Evolutionary conservation across 2,797 vertebrate species (phyloP).

Genomic region (Ptychadena robeensis): DNA sequence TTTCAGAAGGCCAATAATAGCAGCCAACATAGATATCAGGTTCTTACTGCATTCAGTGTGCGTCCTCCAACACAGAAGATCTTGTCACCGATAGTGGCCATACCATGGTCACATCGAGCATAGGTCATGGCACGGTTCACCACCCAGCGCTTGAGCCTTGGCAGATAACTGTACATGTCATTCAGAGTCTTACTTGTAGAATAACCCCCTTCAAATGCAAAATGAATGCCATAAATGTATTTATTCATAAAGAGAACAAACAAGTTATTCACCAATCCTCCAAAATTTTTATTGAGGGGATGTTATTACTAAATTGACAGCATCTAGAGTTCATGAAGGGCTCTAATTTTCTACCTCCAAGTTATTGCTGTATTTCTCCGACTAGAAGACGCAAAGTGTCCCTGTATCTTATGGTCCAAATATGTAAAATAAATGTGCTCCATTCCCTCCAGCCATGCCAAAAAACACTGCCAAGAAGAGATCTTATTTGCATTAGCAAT

Average conservation of each 20-base stretch:
- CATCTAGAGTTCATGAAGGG: neutral
- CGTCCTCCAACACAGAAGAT: constrained; percentile 71
- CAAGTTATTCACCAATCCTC: neutral
- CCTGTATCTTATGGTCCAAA: too few species aligned
- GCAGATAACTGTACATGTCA: constrained; percentile 68
- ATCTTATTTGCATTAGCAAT: too few species aligned
- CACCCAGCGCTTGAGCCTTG: constrained; percentile 66
- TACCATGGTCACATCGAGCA: constrained; percentile 67
- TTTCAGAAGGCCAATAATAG: neutral
- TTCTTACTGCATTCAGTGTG: constrained; percentile 65
- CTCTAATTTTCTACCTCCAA: neutral
- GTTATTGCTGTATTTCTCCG: too few species aligned
- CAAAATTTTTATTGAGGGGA: too few species aligned
- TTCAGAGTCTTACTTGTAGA: constrained; percentile 63
- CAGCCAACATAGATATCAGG: neutral
- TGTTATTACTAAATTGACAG: too few species aligned
- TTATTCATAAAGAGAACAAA: neutral
- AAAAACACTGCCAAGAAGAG: too few species aligned
- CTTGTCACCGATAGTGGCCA: constrained; percentile 65
- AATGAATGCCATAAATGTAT: neutral
- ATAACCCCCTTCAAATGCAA: constrained; percentile 64
- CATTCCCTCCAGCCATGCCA: too few species aligned
- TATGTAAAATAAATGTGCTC: too few species aligned
- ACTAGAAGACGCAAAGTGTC: too few species aligned
- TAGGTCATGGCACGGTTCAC: constrained; percentile 66